Base-by-base conservation (phyloP, 1,140 invertebrate genomes). In the Lordiphosa collinella region DNA sequence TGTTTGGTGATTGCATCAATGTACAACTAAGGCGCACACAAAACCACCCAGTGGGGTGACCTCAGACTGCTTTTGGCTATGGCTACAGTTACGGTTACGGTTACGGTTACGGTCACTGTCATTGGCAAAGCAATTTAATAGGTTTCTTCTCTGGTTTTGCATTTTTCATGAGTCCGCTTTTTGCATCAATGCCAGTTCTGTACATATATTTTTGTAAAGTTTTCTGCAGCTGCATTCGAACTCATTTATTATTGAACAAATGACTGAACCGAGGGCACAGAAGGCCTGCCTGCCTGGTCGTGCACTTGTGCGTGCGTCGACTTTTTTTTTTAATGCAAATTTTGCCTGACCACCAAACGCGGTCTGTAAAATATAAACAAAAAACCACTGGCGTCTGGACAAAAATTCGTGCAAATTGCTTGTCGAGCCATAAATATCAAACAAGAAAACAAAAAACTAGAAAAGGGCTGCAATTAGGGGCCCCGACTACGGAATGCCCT, bases 41-140 rank as follows among this genome's bases (percentile, higher is more conserved):
- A 14, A 11, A 14, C 43, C 10, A 29, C 31, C n/a, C 41, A 13
- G 22, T 25, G 11, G 4, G 22, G 40, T 67, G 63, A 67, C 63
- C 63, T 67, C 63, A 57, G 47, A 36, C 9, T 32, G n/a, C 10
- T 34, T 9, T 8, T 16, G 32, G 14, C 35, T 29, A 44, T n/a
- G n/a, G 10, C 35, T 29, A 44, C 38, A 37, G 25, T 4, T 18
- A 12, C 54, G 48, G 43, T 43, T 63, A 55, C 43, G 59, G 10
- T 32, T 37, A 31, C 60, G 60, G 60, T 63, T 63, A 63, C 58
- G 60, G 60, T 64, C 61, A 57, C 55, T 53, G 65, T 50, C 65
- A 68, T 68, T 68, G 65, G 48, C 65, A 68, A 53, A 68, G 55
- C 65, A 68, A 68, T 68, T 68, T 53, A 68, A 60, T 44, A 54